Evolutionary conservation across 2,888 invertebrate species (phyloP).

Genomic region (Cephus nigrinus): DNA sequence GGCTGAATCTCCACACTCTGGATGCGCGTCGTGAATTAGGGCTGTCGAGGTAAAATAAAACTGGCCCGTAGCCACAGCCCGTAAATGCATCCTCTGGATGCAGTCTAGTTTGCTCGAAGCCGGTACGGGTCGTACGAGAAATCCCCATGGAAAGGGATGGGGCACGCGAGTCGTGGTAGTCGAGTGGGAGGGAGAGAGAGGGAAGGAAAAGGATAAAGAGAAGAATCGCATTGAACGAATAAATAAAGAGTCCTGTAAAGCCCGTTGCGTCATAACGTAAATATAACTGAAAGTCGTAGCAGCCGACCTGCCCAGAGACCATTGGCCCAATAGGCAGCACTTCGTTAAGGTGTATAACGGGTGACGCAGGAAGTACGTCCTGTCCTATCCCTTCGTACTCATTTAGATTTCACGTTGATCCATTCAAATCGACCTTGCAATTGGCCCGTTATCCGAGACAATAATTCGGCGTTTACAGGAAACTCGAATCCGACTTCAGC

Average conservation of each 20-base stretch:
- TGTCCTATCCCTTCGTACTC: slow-evolving; percentile 5
- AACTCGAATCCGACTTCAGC: not conserved
- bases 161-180: not conserved
- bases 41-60: slow-evolving; percentile 19
- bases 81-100: slow-evolving; percentile 1
- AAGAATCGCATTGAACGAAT: not conserved
- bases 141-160: not conserved
- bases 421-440: not conserved
- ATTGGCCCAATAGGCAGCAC: not conserved
- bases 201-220: not conserved
- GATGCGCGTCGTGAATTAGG: not conserved
- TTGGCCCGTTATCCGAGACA: not conserved
- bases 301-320: not conserved
- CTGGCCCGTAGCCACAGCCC: slow-evolving; percentile 22
- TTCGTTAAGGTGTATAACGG: not conserved
- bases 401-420: not conserved
- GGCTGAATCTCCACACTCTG: not conserved
- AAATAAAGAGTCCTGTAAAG: slow-evolving; percentile 22
- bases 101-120: not conserved
- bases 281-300: slow-evolving; percentile 15
- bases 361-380: not conserved
- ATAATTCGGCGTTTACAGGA: not conserved
- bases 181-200: too few relatives aligned
- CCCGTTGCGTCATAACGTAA: slow-evolving; percentile 24
- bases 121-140: not conserved